Base-by-base conservation (phyloP, 2,888 invertebrate species). In the Linnaemya tessellans region DNA sequence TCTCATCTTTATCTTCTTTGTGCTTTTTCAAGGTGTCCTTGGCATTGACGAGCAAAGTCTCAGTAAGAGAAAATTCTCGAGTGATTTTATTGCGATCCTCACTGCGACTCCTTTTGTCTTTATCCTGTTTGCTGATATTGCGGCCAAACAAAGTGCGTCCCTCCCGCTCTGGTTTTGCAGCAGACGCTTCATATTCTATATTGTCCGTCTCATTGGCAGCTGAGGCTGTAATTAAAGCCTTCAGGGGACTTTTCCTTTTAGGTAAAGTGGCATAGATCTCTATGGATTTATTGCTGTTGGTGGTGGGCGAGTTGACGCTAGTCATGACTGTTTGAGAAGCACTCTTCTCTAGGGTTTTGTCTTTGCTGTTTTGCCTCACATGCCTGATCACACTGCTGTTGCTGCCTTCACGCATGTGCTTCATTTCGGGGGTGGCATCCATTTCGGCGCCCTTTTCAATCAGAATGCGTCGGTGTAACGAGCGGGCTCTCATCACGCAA, bases 261-360 rank as follows among this genome's bases (percentile, higher is more conserved):
- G 98, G 98, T 41, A 98, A 92, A 0, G 98, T 98, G 0, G 97
- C 98, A 90, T 98, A 98, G 87, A 98, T 97, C 93, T 97, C 97
- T 81, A 97, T 97, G 87, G 94, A 97, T 89, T 95, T 95, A 25
- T 89, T 88, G 62, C 43, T 30, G 56, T 68, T 71, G 4, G 13
- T 11, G 1, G 54, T 15, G 0, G 82, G 25, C 13, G 79, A 79
- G 46, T 56, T 83, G 35, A 71, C 10, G 15, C n/a, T 71, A n/a
- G 87, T 38, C 68, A 79, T 30, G 35, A 84, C 78, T 5, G 83
- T 58, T 60, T 83, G 83, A 15, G 74, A 54, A 1, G 65, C 74
- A n/a, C 64, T 80, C 75, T 89, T 90, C 92, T 94, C 83, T 89
- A 94, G 93, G 0, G 94, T 94, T 90, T 95, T 95, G 86, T 96